These are phyloP conservation scores for Brachyptera risi DNA, from an alignment of 2,888 invertebrate genomes.

Conservation along the genomic window DNA sequence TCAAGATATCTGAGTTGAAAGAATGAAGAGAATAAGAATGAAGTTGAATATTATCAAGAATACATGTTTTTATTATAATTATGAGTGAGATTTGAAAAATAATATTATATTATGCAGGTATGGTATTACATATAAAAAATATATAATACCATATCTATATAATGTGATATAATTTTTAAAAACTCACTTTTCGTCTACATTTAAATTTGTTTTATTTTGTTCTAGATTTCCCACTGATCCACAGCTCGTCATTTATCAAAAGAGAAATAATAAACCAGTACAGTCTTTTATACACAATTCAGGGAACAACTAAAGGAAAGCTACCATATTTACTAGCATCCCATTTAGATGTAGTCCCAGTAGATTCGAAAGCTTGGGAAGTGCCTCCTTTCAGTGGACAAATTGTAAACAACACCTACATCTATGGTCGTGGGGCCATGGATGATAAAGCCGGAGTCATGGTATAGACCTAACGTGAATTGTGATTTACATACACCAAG, in stretches of 20 bases:
- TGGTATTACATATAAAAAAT: no score
- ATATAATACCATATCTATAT: no score
- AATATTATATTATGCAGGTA: no score
- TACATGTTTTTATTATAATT: no score
- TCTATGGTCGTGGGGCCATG: slow-evolving; percentile 50
- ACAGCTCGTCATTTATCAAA: slow-evolving; percentile 38
- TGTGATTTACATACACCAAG: slow-evolving; percentile 5
- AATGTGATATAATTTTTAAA: no score
- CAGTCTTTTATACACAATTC: slow-evolving; percentile 46
- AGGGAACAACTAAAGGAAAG: slow-evolving; percentile 40
- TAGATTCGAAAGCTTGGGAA: slow-evolving; percentile 37
- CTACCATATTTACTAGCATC: slow-evolving; percentile 48
- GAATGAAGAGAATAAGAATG: no score
- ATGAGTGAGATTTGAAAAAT: no score
- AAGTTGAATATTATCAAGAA: no score
- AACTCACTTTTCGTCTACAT: no score
- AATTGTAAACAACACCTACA: slow-evolving; percentile 40
- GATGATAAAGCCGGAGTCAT: slow-evolving; percentile 49
- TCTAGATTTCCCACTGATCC: slow-evolving; percentile 39
- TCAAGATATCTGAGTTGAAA: no score
- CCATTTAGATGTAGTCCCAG: slow-evolving; percentile 52
- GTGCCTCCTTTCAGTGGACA: slow-evolving; percentile 46
- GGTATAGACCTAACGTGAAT: slow-evolving; percentile 38
- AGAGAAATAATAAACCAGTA: slow-evolving; percentile 41
- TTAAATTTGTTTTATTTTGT: slow-evolving; percentile 24